Conservation (phyloP, 2,888 invertebrate species). For the Achlya flavicornis region DNA sequence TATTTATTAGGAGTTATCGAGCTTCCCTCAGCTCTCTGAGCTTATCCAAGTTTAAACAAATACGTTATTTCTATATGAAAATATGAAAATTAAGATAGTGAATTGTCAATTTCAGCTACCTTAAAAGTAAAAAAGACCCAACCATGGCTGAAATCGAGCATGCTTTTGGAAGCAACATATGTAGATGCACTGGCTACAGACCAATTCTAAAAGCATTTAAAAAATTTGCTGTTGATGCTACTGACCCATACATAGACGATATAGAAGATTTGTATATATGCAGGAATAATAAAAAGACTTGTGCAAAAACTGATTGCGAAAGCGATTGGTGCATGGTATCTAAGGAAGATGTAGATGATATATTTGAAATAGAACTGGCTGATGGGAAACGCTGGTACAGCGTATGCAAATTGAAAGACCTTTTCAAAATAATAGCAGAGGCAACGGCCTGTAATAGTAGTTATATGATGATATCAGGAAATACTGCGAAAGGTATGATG, state of each 20-base stretch:
- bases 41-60: too few species aligned
- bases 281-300: conserved; percentile 25
- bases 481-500: conserved; percentile 87
- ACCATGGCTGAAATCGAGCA: conserved; percentile 88
- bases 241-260: conserved; percentile 68
- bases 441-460: conserved; percentile 56
- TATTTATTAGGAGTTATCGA: too few species aligned
- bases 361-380: conserved; percentile 59
- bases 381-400: conserved; percentile 79
- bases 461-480: conserved; percentile 88
- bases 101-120: conserved; percentile 35
- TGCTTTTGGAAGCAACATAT: conserved; percentile 89
- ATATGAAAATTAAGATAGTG: too few species aligned
- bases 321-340: conserved; percentile 61
- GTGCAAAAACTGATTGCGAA: conserved; percentile 29
- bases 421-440: conserved; percentile 77
- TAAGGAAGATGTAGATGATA: conserved; percentile 41
- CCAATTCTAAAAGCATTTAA: conserved; percentile 91
- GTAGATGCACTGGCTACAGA: conserved; percentile 91
- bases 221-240: conserved; percentile 86
- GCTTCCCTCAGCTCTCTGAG: too few species aligned
- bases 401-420: conserved; percentile 73
- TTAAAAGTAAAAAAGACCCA: conserved; percentile 51
- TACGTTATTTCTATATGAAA: too few species aligned
- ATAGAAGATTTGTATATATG: conserved; percentile 66